phyloP scores from a whole-genome alignment of 2,888 invertebrate genomes.

The Gerris lacustris region DNA sequence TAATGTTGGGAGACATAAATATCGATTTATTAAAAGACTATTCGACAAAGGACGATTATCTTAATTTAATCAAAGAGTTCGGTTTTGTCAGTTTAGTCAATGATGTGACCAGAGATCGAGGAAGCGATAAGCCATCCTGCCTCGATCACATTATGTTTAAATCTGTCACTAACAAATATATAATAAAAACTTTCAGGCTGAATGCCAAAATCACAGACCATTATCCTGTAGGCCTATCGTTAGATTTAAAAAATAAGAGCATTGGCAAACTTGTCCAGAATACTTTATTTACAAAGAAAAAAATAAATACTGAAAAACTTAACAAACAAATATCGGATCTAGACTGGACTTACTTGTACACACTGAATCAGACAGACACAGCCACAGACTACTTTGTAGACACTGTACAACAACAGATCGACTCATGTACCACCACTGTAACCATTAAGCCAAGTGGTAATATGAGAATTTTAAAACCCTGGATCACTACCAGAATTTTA shows the following conservation, averaged over 20 bases:
- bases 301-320: background rate
- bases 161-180: background rate
- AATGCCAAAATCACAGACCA: background rate
- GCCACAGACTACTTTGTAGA: background rate
- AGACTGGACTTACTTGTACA: conserved; percentile 3
- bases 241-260: background rate
- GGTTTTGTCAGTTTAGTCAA: background rate
- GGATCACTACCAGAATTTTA: background rate
- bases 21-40: background rate
- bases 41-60: background rate
- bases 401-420: background rate
- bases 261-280: background rate
- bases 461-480: background rate
- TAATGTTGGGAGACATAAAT: background rate
- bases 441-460: background rate
- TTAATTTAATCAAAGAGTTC: background rate
- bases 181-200: background rate
- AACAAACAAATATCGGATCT: background rate
- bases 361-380: background rate
- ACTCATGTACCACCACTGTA: background rate
- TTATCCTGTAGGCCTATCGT: background rate
- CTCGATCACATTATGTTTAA: background rate
- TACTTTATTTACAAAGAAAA: background rate
- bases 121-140: background rate
- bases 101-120: background rate